Evolutionary conservation across 2,888 invertebrate species (phyloP), one percentile per base, ranked within the genome.

Genomic region (Drosophila anomalata): DNA sequence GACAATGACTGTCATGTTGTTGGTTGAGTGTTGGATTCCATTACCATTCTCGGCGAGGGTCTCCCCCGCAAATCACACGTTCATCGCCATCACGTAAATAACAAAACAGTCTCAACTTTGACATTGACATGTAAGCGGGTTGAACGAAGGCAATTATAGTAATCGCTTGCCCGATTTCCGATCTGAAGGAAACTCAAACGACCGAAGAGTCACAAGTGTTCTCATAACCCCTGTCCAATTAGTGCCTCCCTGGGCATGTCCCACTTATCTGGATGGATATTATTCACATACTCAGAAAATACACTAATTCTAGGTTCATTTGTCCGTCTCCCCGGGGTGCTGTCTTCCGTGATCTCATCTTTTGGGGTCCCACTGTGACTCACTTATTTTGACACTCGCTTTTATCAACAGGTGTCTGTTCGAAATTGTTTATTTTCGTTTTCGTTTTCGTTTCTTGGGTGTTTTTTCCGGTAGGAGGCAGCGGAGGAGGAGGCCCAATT

Each of bases 131-230:
- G 17, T 48, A 29, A 12, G 46, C 17, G 44, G 22, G 24, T 17
- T 33, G 46, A 59, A 42, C 33, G 24, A 46, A 26, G 33, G 78
- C 79, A 80, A 79, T 79, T 84, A 79, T 78, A 51, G 73, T 81
- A 84, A 79, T 81, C 68, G 60, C 36, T 8, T 29, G 29, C 29
- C 29, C 9, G 29, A 9, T 9, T 29, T 42, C n/a, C 12, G 24
- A 20, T 44, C 17, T 12, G 5, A n/a, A 53, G 53, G 67, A 53
- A 53, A 66, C 8, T 11, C 14, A 8, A 42, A 36, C n/a, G 36
- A n/a, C 36, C 36, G n/a, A 36, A 36, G 36, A 17, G 41, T 42
- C 41, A 11, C 20, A 17, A 14, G 41, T 8, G 9, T 29, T 29
- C 9, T 29, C 29, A 29, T 8, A 29, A 8, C 29, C 29, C 9